Base-by-base conservation (phyloP, 2,797 vertebrate species). In the Zenarchopterus dispar region DNA sequence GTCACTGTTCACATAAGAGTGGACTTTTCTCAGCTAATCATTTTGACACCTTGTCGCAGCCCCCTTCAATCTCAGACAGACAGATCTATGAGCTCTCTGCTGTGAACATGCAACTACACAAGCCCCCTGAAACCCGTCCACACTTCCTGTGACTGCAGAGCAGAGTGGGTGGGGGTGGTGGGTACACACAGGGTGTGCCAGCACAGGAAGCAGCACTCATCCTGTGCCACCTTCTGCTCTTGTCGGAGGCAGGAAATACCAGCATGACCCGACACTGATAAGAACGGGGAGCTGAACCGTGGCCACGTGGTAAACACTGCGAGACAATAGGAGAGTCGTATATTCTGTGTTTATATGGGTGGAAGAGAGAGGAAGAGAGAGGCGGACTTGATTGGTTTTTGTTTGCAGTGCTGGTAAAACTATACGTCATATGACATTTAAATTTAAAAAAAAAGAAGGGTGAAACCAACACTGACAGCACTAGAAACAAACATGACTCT, bases 201-300 rank as follows among this genome's bases (percentile, higher is more conserved):
- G 57, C 61, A 69, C 77, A 92, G 93, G 93, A 95, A 95, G 87
- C 77, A 83, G 72, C 74, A 65, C 59, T 93, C 91, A 93, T 90
- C 92, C 91, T 92, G 91, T 88, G 86, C 87, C 90, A 93, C 88
- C 87, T 78, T 84, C 82, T 84, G 84, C 82, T 87, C 76, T 80
- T 87, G 83, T 87, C 70, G 66, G 44, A 66, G 70, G 21, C 83
- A 88, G 91, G 93, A 94, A 95, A 93, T 92, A 75, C 84, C 86
- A 90, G 82, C 88, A 83, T 68, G 82, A 91, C 81, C 82, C 80
- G 53, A 70, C 86, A 78, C 82, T 87, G 89, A 94, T 92, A 90
- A 92, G 86, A 78, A 75, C 81, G 76, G 81, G 42, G 71, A 72
- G 81, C 81, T 77, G 81, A 86, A 54, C 58, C 39, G 8, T 0